Base-by-base conservation (phyloP, 2,113 vertebrate genomes). In the Gymnocephalus cernua region DNA sequence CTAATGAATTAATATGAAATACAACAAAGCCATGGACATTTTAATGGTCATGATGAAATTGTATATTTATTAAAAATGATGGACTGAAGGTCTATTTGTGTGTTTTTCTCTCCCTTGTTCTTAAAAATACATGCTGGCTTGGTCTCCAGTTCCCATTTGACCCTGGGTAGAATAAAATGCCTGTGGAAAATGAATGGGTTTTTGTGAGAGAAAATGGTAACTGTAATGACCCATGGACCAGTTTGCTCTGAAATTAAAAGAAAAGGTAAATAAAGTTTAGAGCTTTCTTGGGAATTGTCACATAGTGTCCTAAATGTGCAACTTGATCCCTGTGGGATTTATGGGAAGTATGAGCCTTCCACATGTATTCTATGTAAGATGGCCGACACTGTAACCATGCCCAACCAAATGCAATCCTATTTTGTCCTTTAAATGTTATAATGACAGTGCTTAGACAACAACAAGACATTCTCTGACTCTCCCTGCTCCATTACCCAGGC, bases 381-480 rank as follows among this genome's bases (percentile, higher is more conserved):
- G 75, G 65, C 87, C 29, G 71, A 77, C 86, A 84, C 67, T 81
- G 64, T 91, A 93, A 93, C 86, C 77, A 74, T 86, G 78, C 83
- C 90, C 83, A 68, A 68, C 83, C 45, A 58, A 88, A 91, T 73
- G 86, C 80, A 29, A 92, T 82, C 80, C 89, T 91, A n/a, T 88
- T 92, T 95, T 93, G 95, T 95, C 82, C 81, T 95, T 95, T 94
- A 94, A 95, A 94, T 91, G 77, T 92, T 94, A 92, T 92, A 95
- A 95, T 94, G 93, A 79, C 70, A 88, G 82, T 88, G 91, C 87
- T 92, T 89, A 94, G 93, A 94, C 90, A 86, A 93, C 84, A 91
- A 83, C 38, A 82, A 80, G 89, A 77, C 85, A 77, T 86, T 78
- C 87, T 93, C 74, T 74, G 76, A 74, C 71, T 86, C 84, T 82